Evolutionary conservation across 2,888 invertebrate species (phyloP).

Genomic region (Hybos culiciformis): DNA sequence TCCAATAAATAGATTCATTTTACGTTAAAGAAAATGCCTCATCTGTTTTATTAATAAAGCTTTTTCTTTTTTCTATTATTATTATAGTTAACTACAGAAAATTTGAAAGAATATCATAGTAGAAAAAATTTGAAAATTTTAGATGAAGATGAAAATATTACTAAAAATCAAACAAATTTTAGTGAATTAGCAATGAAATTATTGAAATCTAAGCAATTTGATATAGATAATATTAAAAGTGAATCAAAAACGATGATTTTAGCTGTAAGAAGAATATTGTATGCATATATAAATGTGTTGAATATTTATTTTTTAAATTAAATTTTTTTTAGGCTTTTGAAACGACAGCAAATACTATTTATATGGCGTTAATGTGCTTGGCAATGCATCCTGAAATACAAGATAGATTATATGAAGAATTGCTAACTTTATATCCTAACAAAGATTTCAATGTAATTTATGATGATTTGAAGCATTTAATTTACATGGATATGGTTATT

Average conservation of each 20-base stretch:
- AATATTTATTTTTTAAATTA: neutral
- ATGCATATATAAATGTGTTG: neutral
- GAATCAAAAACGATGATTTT: neutral
- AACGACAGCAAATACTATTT: constrained; percentile 30
- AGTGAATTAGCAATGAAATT: neutral
- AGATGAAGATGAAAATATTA: too few relatives aligned
- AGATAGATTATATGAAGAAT: constrained; percentile 24
- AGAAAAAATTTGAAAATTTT: too few relatives aligned
- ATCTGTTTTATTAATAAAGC: too few relatives aligned
- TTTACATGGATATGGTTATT: constrained; percentile 28
- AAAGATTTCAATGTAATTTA: constrained; percentile 13
- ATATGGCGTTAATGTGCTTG: constrained; percentile 28
- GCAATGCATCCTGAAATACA: constrained; percentile 29
- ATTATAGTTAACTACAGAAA: too few relatives aligned
- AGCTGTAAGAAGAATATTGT: neutral
- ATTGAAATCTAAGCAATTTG: neutral
- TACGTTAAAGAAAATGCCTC: too few relatives aligned
- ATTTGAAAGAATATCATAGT: too few relatives aligned
- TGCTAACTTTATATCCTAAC: constrained; percentile 18
- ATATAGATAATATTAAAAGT: neutral
- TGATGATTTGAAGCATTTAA: constrained; percentile 24
- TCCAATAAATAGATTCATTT: too few relatives aligned
- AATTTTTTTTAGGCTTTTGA: constrained; percentile 24
- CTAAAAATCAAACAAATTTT: too few relatives aligned
- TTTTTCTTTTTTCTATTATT: too few relatives aligned